Conservation (phyloP, 2,797 vertebrate species). For the Oryzias sinensis region DNA sequence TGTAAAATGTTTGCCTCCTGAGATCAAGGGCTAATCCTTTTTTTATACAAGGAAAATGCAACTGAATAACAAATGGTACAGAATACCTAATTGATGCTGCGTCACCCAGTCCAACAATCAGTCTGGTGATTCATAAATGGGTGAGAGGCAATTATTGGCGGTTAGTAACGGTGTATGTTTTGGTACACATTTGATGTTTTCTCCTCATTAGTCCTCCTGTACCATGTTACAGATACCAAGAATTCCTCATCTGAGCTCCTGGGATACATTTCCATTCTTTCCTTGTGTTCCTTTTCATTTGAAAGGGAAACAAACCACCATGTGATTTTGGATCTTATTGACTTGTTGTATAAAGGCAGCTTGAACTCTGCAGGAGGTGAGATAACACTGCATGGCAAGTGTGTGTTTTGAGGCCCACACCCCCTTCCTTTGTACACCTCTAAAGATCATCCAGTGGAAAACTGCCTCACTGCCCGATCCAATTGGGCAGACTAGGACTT, state of each 20-base stretch:
- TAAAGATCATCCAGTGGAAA: slow-evolving; percentile 62
- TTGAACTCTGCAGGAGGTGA: slow-evolving; percentile 60
- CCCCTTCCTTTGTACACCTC: slow-evolving; percentile 45
- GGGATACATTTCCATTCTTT: slow-evolving; percentile 9
- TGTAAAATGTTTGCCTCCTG: no score
- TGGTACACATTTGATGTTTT: slow-evolving; percentile 27
- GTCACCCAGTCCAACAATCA: slow-evolving; percentile 65
- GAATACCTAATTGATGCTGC: slow-evolving; percentile 31
- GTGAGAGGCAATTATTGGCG: slow-evolving; percentile 43
- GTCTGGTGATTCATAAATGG: slow-evolving; percentile 58
- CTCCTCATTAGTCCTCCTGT: slow-evolving; percentile 16
- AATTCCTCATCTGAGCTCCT: no score
- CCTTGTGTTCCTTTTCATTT: slow-evolving; percentile 12
- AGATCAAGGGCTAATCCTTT: not conserved
- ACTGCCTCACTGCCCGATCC: slow-evolving; percentile 39
- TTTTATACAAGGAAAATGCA: slow-evolving; percentile 26
- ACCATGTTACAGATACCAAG: not conserved
- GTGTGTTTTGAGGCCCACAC: slow-evolving; percentile 54
- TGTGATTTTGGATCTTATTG: slow-evolving; percentile 59
- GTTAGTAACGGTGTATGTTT: slow-evolving; percentile 36
- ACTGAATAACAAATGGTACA: slow-evolving; percentile 31
- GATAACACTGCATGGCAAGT: slow-evolving; percentile 63
- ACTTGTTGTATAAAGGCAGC: slow-evolving; percentile 59
- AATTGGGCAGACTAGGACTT: slow-evolving; percentile 44
- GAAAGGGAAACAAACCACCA: slow-evolving; percentile 21